phyloP scores from a whole-genome alignment of 2,888 invertebrate species.

The Lepidocyrtinus sp. region DNA sequence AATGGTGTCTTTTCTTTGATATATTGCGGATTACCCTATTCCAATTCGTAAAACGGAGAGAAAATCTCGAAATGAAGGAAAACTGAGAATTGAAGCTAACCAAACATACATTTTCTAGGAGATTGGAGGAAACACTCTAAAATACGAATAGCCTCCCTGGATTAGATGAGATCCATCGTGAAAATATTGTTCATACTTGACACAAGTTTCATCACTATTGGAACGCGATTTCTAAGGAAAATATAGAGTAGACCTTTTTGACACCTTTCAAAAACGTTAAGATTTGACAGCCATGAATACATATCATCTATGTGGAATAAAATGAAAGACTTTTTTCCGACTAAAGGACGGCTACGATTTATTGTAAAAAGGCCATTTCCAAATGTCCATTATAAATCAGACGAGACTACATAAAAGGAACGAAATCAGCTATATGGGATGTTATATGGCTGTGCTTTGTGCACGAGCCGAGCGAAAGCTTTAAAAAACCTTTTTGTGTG shows the following conservation, averaged over 20 bases:
- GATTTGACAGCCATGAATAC: slow-evolving; percentile 39
- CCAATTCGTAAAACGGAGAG: background rate
- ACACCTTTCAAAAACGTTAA: slow-evolving; percentile 42
- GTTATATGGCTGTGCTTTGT: background rate
- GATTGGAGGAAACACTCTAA: no score
- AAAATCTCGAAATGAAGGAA: no score
- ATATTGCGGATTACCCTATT: slow-evolving; percentile 1
- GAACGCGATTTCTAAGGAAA: slow-evolving; percentile 47
- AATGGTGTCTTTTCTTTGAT: background rate
- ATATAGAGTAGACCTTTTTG: slow-evolving; percentile 53
- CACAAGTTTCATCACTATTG: no score
- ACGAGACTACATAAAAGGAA: background rate
- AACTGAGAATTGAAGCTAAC: no score
- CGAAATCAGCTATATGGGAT: slow-evolving; percentile 8
- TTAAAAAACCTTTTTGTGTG: background rate
- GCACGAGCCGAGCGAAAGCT: background rate
- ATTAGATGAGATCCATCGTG: no score
- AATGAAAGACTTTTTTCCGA: background rate
- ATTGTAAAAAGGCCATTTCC: slow-evolving; percentile 4
- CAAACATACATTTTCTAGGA: no score
- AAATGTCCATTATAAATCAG: slow-evolving; percentile 7
- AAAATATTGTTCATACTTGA: background rate
- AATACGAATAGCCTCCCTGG: no score
- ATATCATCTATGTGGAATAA: slow-evolving; percentile 1
- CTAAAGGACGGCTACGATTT: background rate